Evolutionary conservation across 2,113 vertebrate species (phyloP), one percentile per base, ranked within the genome.

Genomic region (Microcebus ravelobensis): DNA sequence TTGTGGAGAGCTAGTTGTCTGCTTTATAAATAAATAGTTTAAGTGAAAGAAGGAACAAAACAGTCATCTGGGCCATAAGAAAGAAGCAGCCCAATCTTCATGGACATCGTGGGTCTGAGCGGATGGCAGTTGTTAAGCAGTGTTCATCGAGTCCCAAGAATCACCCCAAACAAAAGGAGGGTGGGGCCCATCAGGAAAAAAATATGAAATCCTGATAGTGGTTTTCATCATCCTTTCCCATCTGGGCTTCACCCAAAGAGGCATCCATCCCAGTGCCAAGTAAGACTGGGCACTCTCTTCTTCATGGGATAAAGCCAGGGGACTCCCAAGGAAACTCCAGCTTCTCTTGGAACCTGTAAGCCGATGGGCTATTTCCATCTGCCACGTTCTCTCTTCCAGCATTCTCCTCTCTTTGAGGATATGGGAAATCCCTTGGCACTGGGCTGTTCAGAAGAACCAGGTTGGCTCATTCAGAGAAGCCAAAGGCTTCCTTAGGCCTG

Each of bases 361-460:
- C 90, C 91, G 79, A 97, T 34, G 55, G 95, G 73, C 92, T 96
- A 96, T 91, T 97, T 97, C 95, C 90, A 97, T 94, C 92, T 94
- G 87, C 94, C 74, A 88, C 55, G 3, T 42, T 73, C 52, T 93
- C 36, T 85, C 59, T 97, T 96, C 90, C 94, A 98, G 79, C 65
- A 87, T 68, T 87, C 57, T 74, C 23, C 29, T 95, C 50, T 68
- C 82, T 97, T 87, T 90, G 76, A 96, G 83, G 90, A 36, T 48
- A 42, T 18, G 18, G 80, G 94, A 81, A 94, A 94, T 95, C 61
- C 77, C 83, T 94, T 92, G 95, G 90, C 95, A 91, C 57, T 42
- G 52, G 8, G 34, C 50, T 93, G 2, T 63, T 81, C 21, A 29
- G 31, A 95, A 95, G 85, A 96, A 96, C 8, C 34, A 81, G 65